Base-by-base conservation (phyloP, 1,140 invertebrate genomes). In the Zaprionus nigranus region DNA sequence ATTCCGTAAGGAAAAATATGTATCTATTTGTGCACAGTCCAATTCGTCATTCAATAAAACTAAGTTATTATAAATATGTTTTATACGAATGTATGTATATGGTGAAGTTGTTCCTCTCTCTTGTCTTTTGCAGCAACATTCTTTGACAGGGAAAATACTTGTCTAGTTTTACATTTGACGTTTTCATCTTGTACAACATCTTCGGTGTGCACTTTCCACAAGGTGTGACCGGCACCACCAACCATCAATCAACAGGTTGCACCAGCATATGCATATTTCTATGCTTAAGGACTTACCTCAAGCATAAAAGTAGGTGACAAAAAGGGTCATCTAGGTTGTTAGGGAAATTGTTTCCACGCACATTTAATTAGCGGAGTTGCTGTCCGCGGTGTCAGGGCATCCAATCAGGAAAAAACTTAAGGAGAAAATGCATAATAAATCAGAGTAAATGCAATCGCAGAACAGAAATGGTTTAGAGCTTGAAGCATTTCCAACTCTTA, bases 401-500 rank as follows among this genome's bases (percentile, higher is more conserved):
- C n/a, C n/a, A 77, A 46, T 56, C 72, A 66, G 71, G 77, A 62
- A 58, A 70, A 71, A 80, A 74, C 79, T 78, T 67, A 51, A 75
- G 67, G 17, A n/a, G 26, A 59, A 66, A 51, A 63, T 53, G 66
- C 51, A 79, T 65, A 68, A 67, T 62, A 83, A 83, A 73, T 70
- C 66, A 56, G 56, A 58, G 84, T 63, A 77, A 73, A 77, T 74
- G 73, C 69, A 67, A 67, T 70, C 65, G 54, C 58, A 71, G 61
- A 68, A 11, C 43, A 20, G 15, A 40, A 40, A 40, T 40, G 15
- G 38, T n/a, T 6, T 15, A 5, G 15, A n/a, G 38, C 38, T 40
- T 75, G 65, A 71, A 76, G 59, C 83, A 81, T 78, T 83, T 80
- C 75, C 78, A 83, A 87, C 81, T 88, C 70, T 78, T 81, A 83